phyloP scores from a whole-genome alignment of 1,140 invertebrate genomes.

The Rhopalosiphum padi region DNA sequence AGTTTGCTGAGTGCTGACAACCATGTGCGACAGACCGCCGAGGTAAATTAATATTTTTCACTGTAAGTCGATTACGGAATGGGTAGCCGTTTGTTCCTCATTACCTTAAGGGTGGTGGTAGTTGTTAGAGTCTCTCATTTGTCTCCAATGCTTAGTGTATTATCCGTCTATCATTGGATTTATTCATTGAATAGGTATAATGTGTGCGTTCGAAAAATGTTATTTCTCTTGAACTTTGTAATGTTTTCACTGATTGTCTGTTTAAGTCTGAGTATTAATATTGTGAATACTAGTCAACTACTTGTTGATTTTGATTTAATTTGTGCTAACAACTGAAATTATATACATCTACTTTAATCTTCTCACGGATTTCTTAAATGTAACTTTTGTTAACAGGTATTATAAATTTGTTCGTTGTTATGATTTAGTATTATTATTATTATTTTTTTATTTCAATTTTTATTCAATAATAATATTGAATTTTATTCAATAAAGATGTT shows the following conservation, averaged over 20 bases:
- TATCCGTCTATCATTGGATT: not conserved
- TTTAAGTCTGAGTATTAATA: not conserved
- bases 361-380: not conserved
- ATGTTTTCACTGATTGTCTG: not conserved
- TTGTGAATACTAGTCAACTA: not conserved
- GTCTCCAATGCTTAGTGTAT: not conserved
- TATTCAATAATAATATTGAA: too few relatives aligned
- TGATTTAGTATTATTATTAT: not conserved
- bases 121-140: not conserved
- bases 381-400: not conserved
- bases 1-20: constrained; percentile 69
- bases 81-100: not conserved
- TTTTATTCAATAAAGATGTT: too few relatives aligned
- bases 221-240: not conserved
- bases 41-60: constrained; percentile 64
- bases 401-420: not conserved
- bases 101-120: not conserved
- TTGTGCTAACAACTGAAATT: not conserved
- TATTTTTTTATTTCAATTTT: too few relatives aligned
- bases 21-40: constrained; percentile 67
- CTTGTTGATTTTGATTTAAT: not conserved
- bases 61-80: not conserved
- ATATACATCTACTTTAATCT: not conserved
- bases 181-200: not conserved
- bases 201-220: not conserved